Conservation (phyloP, 2,113 vertebrate species). For the Dinomys branickii region DNA sequence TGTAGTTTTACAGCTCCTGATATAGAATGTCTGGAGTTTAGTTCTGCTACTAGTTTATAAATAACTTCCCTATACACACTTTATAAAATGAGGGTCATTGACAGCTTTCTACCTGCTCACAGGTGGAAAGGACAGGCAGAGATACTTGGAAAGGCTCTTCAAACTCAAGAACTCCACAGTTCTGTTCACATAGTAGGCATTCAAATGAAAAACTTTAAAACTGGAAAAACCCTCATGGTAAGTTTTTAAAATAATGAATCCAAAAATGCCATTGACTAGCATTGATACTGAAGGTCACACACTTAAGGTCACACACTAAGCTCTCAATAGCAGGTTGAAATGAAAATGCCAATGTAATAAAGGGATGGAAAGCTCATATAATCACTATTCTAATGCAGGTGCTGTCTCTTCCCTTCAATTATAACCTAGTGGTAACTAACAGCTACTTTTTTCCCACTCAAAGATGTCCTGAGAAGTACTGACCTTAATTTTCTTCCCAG, state of each 20-base stretch:
- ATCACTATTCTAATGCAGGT: background rate
- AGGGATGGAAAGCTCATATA: background rate
- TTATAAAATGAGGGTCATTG: background rate
- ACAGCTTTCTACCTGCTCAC: background rate
- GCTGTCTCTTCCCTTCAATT: background rate
- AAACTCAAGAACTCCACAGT: background rate
- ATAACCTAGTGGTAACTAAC: accelerated
- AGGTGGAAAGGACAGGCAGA: background rate
- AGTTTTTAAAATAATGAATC: background rate
- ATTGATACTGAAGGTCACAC: background rate
- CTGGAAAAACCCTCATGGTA: background rate
- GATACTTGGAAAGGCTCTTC: background rate
- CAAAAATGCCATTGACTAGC: background rate
- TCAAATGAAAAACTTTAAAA: background rate
- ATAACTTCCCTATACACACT: background rate
- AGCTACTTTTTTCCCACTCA: background rate
- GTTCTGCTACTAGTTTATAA: background rate
- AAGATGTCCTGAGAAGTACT: background rate
- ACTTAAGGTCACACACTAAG: background rate
- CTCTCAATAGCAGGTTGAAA: background rate
- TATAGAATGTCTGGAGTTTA: background rate
- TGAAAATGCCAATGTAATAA: background rate
- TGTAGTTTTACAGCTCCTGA: background rate
- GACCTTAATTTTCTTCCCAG: background rate
- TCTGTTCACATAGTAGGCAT: background rate